Conservation (phyloP, 2,797 vertebrate species). For the Hippoglossus hippoglossus region DNA sequence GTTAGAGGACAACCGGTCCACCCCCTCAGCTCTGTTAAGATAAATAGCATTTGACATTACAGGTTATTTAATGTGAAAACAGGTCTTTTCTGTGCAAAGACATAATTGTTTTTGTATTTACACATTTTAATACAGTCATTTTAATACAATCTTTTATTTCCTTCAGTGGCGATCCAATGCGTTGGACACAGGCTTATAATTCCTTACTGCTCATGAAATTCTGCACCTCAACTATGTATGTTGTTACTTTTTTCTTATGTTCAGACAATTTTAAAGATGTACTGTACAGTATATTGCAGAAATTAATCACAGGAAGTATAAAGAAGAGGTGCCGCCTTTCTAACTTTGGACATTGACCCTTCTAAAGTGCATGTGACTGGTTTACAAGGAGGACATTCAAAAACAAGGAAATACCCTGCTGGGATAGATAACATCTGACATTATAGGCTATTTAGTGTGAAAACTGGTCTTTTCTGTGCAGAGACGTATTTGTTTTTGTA, state of each 20-base stretch:
- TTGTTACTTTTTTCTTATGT: conserved; percentile 26
- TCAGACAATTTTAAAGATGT: conserved; percentile 29
- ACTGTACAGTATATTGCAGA: conserved; percentile 6
- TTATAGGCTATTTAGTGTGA: conserved; percentile 17
- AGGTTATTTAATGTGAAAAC: conserved; percentile 21
- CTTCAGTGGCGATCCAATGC: conserved; percentile 42
- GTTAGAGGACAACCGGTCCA: too few species aligned
- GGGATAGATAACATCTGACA: conserved; percentile 15
- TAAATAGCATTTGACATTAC: conserved; percentile 13
- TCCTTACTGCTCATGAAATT: conserved; percentile 37
- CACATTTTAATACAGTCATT: not conserved
- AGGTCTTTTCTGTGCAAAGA: conserved; percentile 15
- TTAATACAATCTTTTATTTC: not conserved
- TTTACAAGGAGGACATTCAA: too few species aligned
- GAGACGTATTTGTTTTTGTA: conserved; percentile 16
- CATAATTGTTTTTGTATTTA: conserved; percentile 3
- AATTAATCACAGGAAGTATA: conserved; percentile 8
- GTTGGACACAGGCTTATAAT: conserved; percentile 44
- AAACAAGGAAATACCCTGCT: not conserved
- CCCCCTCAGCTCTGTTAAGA: not conserved
- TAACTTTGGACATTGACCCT: not conserved
- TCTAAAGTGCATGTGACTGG: conserved; percentile 5
- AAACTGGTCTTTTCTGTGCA: conserved; percentile 6
- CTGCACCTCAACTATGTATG: conserved; percentile 34
- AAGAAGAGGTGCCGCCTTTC: conserved; percentile 6